A percentile compares a stretch with the other conserved stretches of the same genome.
These are phyloP conservation scores for Phylloscopus trochilus DNA, from an alignment of 2,113 vertebrate genomes.

Conservation along the genomic window DNA sequence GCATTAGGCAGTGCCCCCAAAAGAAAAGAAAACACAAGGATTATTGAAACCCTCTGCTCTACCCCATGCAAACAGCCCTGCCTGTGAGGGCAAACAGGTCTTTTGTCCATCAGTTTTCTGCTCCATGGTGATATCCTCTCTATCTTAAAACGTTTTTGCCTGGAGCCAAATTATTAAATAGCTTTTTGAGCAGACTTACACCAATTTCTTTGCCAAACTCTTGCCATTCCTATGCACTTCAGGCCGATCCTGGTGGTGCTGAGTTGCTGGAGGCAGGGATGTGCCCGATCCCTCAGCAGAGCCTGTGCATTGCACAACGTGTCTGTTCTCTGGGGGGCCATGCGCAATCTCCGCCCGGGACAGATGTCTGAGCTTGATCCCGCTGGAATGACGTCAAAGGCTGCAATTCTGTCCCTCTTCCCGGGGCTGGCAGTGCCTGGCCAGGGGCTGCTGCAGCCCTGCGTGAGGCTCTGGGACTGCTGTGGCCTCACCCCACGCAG, in stretches of 20 bases:
- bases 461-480: neutral
- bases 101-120: neutral
- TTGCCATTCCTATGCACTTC: neutral
- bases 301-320: neutral
- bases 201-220: neutral
- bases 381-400: conserved; percentile 50
- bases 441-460: neutral
- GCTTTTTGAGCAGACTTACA: neutral
- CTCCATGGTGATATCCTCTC: neutral
- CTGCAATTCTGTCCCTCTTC: conserved; percentile 17
- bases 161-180: neutral
- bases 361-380: conserved; percentile 28
- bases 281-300: neutral
- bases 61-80: rapidly evolving
- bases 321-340: neutral
- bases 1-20: neutral
- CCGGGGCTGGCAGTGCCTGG: neutral
- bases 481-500: rapidly evolving
- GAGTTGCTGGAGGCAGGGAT: neutral
- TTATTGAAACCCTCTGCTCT: neutral
- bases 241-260: neutral
- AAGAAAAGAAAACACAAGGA: neutral
- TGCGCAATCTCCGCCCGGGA: neutral
- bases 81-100: neutral
- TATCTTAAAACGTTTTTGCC: neutral